A percentile compares a stretch with the other conserved stretches of the same genome.
Evolutionary conservation across 2,113 vertebrate genomes (phyloP).

Genomic region (Myrmophylax atrothorax): DNA sequence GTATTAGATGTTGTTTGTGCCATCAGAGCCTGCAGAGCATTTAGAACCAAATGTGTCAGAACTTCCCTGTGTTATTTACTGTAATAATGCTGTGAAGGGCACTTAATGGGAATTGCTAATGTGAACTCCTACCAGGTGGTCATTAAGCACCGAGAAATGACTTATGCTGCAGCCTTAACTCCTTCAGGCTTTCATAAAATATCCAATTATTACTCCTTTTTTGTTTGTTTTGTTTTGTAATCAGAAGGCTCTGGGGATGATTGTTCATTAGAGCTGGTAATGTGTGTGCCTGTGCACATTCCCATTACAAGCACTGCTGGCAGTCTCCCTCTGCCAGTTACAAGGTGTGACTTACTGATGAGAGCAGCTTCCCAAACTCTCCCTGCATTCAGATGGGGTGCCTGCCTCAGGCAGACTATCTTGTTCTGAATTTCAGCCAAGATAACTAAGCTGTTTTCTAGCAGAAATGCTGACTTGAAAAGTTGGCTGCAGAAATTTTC

Average conservation of each 20-base stretch:
- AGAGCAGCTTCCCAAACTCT: not conserved
- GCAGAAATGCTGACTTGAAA: not conserved
- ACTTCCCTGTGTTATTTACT: not conserved
- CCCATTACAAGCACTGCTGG: not conserved
- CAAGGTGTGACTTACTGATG: not conserved
- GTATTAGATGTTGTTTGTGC: not conserved
- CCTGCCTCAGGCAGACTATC: not conserved
- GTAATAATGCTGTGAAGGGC: not conserved
- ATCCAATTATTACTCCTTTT: not conserved
- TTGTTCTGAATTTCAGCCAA: not conserved
- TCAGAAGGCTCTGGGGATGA: not conserved
- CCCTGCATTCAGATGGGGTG: not conserved
- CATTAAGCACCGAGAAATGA: slow-evolving; percentile 8
- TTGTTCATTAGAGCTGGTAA: not conserved
- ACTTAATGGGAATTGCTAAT: not conserved
- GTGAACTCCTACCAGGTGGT: not conserved
- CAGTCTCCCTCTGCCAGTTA: not conserved
- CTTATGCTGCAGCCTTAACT: not conserved
- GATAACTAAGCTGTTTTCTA: not conserved
- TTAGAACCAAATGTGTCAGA: not conserved
- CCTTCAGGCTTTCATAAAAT: not conserved
- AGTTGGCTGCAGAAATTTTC: not conserved
- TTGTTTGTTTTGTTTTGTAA: not conserved
- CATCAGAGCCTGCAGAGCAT: not conserved
- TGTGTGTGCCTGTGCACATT: not conserved